Evolutionary conservation across 2,888 invertebrate species (phyloP), one percentile per base, ranked within the genome.

Genomic region (Orthosia cruda): DNA sequence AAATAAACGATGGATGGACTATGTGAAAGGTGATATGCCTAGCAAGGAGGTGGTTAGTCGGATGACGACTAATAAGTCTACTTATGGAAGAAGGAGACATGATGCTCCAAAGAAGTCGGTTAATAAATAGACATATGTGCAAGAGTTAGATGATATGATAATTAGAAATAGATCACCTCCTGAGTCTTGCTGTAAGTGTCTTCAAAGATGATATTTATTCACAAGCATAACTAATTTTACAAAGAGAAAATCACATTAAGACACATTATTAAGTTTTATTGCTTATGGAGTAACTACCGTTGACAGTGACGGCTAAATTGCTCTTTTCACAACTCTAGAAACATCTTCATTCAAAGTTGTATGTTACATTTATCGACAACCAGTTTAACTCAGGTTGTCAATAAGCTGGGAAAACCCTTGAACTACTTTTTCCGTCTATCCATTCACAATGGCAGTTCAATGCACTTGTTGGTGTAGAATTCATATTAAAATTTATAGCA

Each of bases 331-430:
- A 1, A 65, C 9, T 18, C 45, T 9, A 13, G 13, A 4, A 57
- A 40, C 40, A 45, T 45, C n/a, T 45, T 45, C 7, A n/a, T 32
- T 16, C 13, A 40, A 7, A 40, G 5, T 12, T 40, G 20, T 13
- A 45, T 5, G 7, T 23, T 23, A 18, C 15, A 16, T 13, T 71
- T 20, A 71, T 55, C 15, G 18, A 47, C 18, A 47, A 55, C 32
- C 15, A 12, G 32, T 55, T 55, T 47, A 9, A 20, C 0, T 18
- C 5, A 47, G 4, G 47, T 47, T 26, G 70, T 71, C 55, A 71
- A 55, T 47, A 69, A 32, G 20, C 47, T 18, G 47, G 47, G 32
- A 70, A 69, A 70, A 20, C 45, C 71, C 18, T 55, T 55, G 59
- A 59, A n/a, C 11, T 47, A 71, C 32, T 32, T 55, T 18, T 40